phyloP scores from a whole-genome alignment of 2,797 vertebrate genomes.

The Anguilla pacifica region DNA sequence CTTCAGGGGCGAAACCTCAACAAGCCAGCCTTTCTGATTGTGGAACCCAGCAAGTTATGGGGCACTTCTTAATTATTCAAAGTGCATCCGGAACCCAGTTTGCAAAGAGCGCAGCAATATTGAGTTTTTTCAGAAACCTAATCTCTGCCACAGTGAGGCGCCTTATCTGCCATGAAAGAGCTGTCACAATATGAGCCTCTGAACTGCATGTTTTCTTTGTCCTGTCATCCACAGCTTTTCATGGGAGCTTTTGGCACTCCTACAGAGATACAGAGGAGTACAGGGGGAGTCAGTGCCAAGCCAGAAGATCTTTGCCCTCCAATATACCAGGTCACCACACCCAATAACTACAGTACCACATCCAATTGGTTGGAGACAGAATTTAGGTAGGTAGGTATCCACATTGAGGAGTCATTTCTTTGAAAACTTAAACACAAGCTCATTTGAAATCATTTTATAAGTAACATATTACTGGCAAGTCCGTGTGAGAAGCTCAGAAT shows the following conservation, averaged over 20 bases:
- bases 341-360: not conserved
- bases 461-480: not conserved
- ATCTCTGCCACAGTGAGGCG: not conserved
- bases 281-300: too few species aligned
- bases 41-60: not conserved
- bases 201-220: not conserved
- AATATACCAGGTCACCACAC: not conserved
- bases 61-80: not conserved
- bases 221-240: not conserved
- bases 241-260: not conserved
- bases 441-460: not conserved
- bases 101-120: not conserved
- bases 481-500: not conserved
- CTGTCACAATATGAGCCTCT: not conserved
- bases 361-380: not conserved
- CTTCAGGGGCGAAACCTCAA: not conserved
- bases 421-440: not conserved
- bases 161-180: not conserved
- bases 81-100: not conserved
- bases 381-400: not conserved
- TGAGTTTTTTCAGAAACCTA: not conserved
- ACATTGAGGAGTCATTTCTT: not conserved
- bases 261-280: not conserved
- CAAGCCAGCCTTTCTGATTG: not conserved
- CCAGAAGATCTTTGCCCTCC: not conserved